phyloP scores from a whole-genome alignment of 2,113 vertebrate species.

The Procapra przewalskii region DNA sequence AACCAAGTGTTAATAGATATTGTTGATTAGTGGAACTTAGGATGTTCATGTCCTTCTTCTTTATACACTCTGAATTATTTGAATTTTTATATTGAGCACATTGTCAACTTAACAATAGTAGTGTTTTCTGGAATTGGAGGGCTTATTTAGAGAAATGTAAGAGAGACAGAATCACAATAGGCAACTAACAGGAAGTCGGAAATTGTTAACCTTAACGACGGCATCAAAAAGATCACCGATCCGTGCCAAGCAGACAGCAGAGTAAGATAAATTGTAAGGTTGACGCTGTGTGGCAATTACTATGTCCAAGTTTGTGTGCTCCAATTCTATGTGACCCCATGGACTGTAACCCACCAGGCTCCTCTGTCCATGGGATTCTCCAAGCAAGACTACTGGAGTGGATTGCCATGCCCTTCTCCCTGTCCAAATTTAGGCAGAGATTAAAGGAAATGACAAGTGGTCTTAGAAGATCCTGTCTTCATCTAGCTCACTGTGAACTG shows the following conservation, averaged over 20 bases:
- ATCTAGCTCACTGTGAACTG: neutral
- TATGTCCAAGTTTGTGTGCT: neutral
- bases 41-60: neutral
- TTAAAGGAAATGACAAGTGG: neutral
- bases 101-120: neutral
- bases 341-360: neutral
- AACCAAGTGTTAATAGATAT: neutral
- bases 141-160: neutral
- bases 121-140: neutral
- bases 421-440: neutral
- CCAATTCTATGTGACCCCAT: neutral
- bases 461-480: neutral
- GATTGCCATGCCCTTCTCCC: neutral
- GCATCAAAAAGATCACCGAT: neutral
- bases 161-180: neutral
- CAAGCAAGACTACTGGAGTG: neutral
- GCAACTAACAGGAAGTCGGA: neutral
- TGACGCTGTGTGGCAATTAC: neutral
- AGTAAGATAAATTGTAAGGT: neutral
- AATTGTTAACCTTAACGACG: neutral
- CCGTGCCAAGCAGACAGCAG: neutral
- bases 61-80: neutral
- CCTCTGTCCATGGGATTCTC: neutral
- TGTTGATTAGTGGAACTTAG: neutral
- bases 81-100: neutral